Percentiles rank a stretch among this genome's conserved stretches.
phyloP scores from a whole-genome alignment of 2,797 vertebrate species.

The Rhynchotus rufescens region DNA sequence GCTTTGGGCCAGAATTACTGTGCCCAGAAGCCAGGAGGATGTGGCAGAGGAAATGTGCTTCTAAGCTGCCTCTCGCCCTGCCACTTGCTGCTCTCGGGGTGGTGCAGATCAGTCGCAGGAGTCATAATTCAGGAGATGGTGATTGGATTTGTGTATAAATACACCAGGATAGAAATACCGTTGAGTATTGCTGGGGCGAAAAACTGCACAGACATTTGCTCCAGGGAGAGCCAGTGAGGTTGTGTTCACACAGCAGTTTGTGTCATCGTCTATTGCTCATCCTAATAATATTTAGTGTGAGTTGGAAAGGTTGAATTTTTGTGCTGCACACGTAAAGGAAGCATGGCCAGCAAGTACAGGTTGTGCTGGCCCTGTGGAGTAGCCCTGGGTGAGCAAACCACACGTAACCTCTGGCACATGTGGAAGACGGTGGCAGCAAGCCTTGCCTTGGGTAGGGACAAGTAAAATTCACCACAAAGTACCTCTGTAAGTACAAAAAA shows the following conservation, averaged over 20 bases:
- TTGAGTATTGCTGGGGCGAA: neutral
- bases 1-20: neutral
- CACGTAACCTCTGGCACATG: neutral
- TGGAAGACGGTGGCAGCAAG: neutral
- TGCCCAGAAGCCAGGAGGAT: neutral
- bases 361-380: rapidly evolving
- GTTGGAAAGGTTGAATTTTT: neutral
- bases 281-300: neutral
- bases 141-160: neutral
- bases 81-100: neutral
- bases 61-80: rapidly evolving
- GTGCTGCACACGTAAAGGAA: neutral
- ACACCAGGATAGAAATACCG: neutral
- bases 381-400: neutral
- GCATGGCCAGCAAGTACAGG: neutral
- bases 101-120: rapidly evolving
- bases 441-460: neutral
- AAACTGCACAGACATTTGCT: neutral
- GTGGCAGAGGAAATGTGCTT: neutral
- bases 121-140: rapidly evolving
- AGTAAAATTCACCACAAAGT: neutral
- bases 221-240: neutral
- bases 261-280: neutral
- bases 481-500: neutral
- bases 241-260: neutral